phyloP scores from a whole-genome alignment of 1,140 invertebrate genomes.

The Samia ricini region DNA sequence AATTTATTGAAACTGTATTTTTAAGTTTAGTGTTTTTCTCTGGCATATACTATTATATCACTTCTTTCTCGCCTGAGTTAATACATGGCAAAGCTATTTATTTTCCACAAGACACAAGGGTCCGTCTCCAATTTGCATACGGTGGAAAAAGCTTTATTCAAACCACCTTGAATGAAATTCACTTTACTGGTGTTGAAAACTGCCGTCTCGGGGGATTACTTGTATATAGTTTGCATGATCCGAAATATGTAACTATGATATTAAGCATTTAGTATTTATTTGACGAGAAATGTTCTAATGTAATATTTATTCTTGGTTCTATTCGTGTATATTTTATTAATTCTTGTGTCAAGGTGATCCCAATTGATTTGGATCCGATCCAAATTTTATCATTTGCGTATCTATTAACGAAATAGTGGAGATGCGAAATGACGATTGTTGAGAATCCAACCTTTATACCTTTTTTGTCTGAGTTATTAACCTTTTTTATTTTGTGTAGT shows the following conservation, averaged over 20 bases:
- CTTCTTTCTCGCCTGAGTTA: background rate
- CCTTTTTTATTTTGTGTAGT: too few species aligned
- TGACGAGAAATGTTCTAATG: constrained; percentile 1
- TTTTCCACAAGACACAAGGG: constrained; percentile 3
- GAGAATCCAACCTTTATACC: too few species aligned
- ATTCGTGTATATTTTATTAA: constrained; percentile 20
- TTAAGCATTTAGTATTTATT: background rate
- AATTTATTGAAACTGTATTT: background rate
- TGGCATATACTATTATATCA: background rate
- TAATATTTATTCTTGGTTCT: constrained; percentile 25
- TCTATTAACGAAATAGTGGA: background rate
- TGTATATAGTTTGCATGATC: background rate
- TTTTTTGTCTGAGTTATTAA: too few species aligned
- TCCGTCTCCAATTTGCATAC: background rate
- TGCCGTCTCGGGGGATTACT: constrained; percentile 9
- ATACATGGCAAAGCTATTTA: background rate
- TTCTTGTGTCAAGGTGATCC: constrained; percentile 24
- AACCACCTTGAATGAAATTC: constrained; percentile 20
- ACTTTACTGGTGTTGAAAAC: constrained; percentile 20
- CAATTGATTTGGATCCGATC: constrained; percentile 4
- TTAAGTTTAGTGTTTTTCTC: background rate
- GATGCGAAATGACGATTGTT: background rate
- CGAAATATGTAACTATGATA: background rate
- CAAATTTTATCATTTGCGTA: background rate
- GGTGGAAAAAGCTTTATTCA: constrained; percentile 6